Evolutionary conservation across 2,113 vertebrate species (phyloP), one percentile per base, ranked within the genome.

Genomic region (Ranitomeya variabilis): DNA sequence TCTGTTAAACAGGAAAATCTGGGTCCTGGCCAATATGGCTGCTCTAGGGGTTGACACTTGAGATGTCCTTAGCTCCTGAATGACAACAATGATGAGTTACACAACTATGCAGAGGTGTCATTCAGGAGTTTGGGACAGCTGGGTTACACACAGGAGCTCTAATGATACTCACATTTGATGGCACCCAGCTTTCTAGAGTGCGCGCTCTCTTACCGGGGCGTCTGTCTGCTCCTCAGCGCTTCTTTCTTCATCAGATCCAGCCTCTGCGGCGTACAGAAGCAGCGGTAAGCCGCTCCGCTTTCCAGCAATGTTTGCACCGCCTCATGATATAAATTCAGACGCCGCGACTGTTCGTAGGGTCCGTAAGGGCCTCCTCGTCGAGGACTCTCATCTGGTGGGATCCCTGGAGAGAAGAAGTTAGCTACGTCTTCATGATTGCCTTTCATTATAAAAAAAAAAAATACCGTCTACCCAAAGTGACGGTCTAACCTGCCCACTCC

Each of bases 351-450:
- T 84, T 92, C 91, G 90, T 99, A 99, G 0, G 98, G 98, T 2
- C 96, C 97, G 0, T 83, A 86, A 0, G 93, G 86, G 0, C 98
- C 98, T 0, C 98, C 96, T 0, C 64, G 93, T 9, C 94, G 94
- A 45, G 97, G 96, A 87, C 98, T 97, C 93, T 99, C 98, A 2
- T 99, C 97, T 0, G 98, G 98, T 5, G 96, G 90, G 9, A 99
- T 93, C 5, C 97, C 98, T 99, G 15, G 31, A 71, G 13, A 67
- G 11, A 16, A 69, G 14, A 71, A 11, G 67, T 52, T 21, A 21
- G 73, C 45, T 18, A 76, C 73, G 52, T 76, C 37, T 73, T 37
- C 26, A 10, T 18, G 14, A 45, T 2, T 7, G 37, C 37, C 3
- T 45, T 45, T 45, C 37, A 45, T 45, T 45, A 45, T 2, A 45